Percentiles rank a stretch among this genome's conserved stretches.
Conservation (phyloP, 2,797 vertebrate species). For the Cottoperca gobio region DNA sequence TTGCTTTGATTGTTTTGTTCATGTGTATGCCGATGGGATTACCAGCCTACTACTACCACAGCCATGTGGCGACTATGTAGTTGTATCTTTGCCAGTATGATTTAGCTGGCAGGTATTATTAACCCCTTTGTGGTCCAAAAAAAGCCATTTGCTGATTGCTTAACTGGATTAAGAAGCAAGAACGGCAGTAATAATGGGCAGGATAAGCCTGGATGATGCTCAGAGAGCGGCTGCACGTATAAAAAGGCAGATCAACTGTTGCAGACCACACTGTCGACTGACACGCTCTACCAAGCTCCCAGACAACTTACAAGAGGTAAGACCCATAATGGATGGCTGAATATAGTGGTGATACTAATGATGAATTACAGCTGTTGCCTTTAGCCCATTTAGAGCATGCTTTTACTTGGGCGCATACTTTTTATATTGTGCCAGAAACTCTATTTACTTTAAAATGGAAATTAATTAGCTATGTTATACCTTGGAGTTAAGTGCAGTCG, state of each 20-base stretch:
- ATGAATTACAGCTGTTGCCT: not conserved
- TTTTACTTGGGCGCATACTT: not conserved
- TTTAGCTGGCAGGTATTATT: constrained; percentile 70
- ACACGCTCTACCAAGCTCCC: constrained; percentile 35
- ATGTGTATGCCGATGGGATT: constrained; percentile 28
- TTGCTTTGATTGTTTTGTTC: not conserved
- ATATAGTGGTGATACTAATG: not conserved
- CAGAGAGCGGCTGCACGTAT: constrained; percentile 63
- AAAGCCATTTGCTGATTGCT: constrained; percentile 70
- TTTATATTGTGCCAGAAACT: not conserved
- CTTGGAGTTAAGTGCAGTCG: not conserved
- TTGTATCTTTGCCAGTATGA: constrained; percentile 44
- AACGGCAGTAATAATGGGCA: constrained; percentile 55
- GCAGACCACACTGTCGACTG: constrained; percentile 37
- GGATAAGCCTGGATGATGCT: constrained; percentile 51
- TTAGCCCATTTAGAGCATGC: not conserved
- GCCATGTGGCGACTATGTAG: constrained; percentile 22
- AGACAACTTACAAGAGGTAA: constrained; percentile 65
- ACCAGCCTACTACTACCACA: constrained; percentile 35
- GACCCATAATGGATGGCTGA: constrained; percentile 22
- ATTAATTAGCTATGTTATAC: not conserved
- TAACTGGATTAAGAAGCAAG: constrained; percentile 81
- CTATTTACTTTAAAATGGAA: not conserved
- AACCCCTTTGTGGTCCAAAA: constrained; percentile 75
- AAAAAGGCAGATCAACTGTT: constrained; percentile 63